phyloP scores from a whole-genome alignment of 2,113 vertebrate genomes.

The Eidolon helvum region DNA sequence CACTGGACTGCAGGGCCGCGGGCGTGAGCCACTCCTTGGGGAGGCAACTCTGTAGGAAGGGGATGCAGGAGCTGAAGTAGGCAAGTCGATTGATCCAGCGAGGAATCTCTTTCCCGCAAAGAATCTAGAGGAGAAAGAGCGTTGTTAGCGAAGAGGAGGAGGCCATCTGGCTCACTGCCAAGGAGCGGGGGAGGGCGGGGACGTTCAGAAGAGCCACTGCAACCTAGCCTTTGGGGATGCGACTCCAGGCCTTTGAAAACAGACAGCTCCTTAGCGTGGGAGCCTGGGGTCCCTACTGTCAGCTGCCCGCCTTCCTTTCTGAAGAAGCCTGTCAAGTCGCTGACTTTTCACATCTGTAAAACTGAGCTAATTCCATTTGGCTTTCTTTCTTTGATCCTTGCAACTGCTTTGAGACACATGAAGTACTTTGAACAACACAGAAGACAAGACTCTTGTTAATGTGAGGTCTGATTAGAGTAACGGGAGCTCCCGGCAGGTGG shows the following conservation, averaged over 20 bases:
- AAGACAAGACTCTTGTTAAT: neutral
- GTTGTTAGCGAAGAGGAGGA: neutral
- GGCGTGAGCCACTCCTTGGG: constrained; percentile 99
- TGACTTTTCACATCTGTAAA: neutral
- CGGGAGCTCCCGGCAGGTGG: neutral
- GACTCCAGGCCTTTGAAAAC: neutral
- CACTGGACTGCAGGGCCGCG: constrained; percentile 96
- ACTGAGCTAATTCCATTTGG: neutral
- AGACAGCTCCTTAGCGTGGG: neutral
- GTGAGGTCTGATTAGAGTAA: neutral
- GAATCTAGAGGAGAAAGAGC: constrained; percentile 86
- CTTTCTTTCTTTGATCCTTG: neutral
- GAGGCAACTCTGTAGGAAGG: constrained; percentile 98
- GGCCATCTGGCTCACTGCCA: neutral
- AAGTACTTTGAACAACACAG: neutral
- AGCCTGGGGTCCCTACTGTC: neutral
- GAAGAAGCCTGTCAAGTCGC: neutral
- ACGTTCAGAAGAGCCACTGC: neutral
- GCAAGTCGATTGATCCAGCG: constrained; percentile 99
- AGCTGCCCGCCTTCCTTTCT: neutral
- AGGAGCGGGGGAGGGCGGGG: neutral
- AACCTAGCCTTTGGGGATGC: neutral
- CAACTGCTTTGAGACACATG: neutral
- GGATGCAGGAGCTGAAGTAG: constrained; percentile 99
- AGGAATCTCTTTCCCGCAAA: constrained; percentile 98